These are phyloP conservation scores for Heliconius hewitsoni DNA, from an alignment of 1,140 invertebrate species.

Conservation along the genomic window DNA sequence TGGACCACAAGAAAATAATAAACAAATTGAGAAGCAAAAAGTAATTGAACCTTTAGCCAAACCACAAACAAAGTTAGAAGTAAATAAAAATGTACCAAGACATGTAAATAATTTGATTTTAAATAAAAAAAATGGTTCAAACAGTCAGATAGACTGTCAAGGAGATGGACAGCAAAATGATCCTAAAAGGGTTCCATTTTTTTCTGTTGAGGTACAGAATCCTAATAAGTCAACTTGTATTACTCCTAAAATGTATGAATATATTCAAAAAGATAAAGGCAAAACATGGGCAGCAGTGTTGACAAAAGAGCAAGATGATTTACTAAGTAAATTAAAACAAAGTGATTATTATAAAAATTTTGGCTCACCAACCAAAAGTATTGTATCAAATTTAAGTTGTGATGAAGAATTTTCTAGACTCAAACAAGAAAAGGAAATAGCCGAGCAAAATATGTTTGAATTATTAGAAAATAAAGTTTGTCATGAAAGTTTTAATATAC, in stretches of 20 bases:
- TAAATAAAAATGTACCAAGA: not conserved
- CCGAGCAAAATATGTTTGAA: conserved; percentile 87
- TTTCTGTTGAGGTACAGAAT: too few relatives aligned
- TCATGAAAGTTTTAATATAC: conserved; percentile 87
- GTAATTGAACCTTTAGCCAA: conserved; percentile 16
- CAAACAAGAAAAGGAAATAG: conserved; percentile 78
- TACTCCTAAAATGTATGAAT: not conserved
- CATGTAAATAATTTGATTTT: not conserved
- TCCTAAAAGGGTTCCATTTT: too few relatives aligned
- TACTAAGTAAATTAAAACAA: conserved; percentile 70
- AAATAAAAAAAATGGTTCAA: not conserved
- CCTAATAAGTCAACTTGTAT: not conserved
- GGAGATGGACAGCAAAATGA: too few relatives aligned
- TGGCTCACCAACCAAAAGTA: conserved; percentile 60
- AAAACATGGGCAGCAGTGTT: conserved; percentile 73
- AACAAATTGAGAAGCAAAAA: conserved; percentile 21
- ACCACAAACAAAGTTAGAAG: conserved; percentile 19
- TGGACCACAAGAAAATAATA: not conserved
- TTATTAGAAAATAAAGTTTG: conserved; percentile 86
- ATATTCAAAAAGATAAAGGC: conserved; percentile 26
- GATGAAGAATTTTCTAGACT: conserved; percentile 69
- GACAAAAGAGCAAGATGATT: conserved; percentile 75
- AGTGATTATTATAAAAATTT: conserved; percentile 72
- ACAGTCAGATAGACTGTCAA: too few relatives aligned
- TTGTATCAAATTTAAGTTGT: conserved; percentile 65